Conservation (phyloP, 2,113 vertebrate species). For the Empidonax alnorum region DNA sequence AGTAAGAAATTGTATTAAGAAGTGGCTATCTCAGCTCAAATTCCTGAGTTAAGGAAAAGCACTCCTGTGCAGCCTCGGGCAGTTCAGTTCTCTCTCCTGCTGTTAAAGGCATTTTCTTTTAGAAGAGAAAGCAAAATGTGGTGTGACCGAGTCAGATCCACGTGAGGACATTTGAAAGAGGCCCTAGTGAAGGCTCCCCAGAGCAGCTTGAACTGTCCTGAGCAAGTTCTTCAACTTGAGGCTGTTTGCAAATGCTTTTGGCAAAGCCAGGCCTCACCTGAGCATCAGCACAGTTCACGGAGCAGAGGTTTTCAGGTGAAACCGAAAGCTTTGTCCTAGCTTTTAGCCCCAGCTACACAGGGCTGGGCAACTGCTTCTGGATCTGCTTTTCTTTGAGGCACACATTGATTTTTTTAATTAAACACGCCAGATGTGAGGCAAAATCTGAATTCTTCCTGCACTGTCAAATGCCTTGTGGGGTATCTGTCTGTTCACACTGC, state of each 20-base stretch:
- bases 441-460: neutral
- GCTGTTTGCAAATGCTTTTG: neutral
- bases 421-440: neutral
- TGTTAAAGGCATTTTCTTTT: neutral
- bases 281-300: neutral
- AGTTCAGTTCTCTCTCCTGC: neutral
- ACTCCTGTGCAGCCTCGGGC: neutral
- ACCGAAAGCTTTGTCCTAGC: neutral
- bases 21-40: neutral
- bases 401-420: neutral
- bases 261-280: neutral
- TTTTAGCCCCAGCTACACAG: neutral
- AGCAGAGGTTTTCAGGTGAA: neutral
- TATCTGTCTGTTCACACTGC: neutral
- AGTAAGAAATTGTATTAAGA: neutral
- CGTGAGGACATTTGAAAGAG: neutral
- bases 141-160: neutral
- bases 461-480: neutral
- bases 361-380: neutral
- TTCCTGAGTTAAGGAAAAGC: neutral
- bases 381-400: neutral
- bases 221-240: neutral
- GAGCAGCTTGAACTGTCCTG: neutral
- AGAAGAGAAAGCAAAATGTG: neutral
- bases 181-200: neutral